phyloP scores from a whole-genome alignment of 2,797 vertebrate species.

The Cottoperca gobio region DNA sequence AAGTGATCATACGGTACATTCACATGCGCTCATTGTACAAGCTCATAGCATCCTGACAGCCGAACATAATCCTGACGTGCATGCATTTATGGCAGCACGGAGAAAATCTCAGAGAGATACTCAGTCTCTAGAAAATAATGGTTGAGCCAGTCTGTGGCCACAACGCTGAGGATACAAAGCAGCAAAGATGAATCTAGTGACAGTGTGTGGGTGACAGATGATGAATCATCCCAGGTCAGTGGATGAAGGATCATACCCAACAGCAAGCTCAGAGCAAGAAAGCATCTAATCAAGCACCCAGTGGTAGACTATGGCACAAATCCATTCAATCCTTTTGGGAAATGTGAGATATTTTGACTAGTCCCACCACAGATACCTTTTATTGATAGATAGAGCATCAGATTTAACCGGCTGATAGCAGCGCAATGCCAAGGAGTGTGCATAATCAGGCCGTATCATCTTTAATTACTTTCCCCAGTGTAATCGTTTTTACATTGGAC shows the following conservation, averaged over 20 bases:
- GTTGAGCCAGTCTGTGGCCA: conserved; percentile 11
- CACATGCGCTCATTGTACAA: neutral
- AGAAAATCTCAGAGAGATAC: conserved; percentile 15
- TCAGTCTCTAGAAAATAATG: conserved; percentile 30
- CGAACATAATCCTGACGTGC: conserved; percentile 30
- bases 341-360: neutral
- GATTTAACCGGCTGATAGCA: no score
- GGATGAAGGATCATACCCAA: conserved; percentile 4
- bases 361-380: no score
- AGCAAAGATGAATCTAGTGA: conserved; percentile 23
- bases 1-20: conserved; percentile 33
- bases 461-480: no score
- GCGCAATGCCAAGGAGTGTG: no score
- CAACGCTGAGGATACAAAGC: conserved; percentile 15
- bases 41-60: conserved; percentile 1
- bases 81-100: conserved; percentile 17
- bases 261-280: neutral
- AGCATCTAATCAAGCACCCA: neutral
- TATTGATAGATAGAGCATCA: no score
- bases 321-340: neutral
- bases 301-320: neutral
- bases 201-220: conserved; percentile 3
- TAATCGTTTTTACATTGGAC: no score
- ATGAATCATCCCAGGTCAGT: conserved; percentile 6
- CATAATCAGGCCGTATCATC: no score